Evolutionary conservation across 1,140 invertebrate genomes (phyloP).

Genomic region (Diachasma alloeum): DNA sequence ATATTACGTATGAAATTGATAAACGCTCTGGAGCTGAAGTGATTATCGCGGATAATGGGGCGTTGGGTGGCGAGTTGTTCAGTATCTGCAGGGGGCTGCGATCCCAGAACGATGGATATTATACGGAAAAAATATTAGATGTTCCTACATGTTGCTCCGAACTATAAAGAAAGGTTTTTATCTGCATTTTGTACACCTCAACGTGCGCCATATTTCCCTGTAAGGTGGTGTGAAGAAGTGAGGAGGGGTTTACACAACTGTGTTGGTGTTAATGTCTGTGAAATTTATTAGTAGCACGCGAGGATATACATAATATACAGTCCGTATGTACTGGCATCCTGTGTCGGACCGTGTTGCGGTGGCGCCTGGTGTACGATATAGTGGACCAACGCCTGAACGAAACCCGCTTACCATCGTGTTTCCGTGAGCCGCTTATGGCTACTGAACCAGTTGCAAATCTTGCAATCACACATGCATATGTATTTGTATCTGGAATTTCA

Average conservation of each 20-base stretch:
- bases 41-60: not conserved
- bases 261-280: not conserved
- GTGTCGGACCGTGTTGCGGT: constrained; percentile 47
- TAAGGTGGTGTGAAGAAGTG: not conserved
- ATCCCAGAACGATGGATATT: not conserved
- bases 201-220: not conserved
- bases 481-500: not conserved
- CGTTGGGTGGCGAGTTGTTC: not conserved
- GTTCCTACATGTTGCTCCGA: not conserved
- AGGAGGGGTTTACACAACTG: not conserved
- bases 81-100: not conserved
- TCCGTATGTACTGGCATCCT: constrained; percentile 39
- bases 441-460: not conserved
- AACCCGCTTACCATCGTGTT: constrained; percentile 40
- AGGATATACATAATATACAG: constrained; percentile 35
- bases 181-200: constrained; percentile 1
- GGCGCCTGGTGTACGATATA: constrained; percentile 43
- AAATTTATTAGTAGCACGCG: constrained; percentile 45
- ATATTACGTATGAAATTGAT: not conserved
- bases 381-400: constrained; percentile 33
- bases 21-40: not conserved
- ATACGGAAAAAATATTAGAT: not conserved
- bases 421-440: constrained; percentile 11
- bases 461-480: not conserved
- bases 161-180: not conserved